Conservation (phyloP, 2,888 invertebrate genomes). For the Charanyca ferruginea region DNA sequence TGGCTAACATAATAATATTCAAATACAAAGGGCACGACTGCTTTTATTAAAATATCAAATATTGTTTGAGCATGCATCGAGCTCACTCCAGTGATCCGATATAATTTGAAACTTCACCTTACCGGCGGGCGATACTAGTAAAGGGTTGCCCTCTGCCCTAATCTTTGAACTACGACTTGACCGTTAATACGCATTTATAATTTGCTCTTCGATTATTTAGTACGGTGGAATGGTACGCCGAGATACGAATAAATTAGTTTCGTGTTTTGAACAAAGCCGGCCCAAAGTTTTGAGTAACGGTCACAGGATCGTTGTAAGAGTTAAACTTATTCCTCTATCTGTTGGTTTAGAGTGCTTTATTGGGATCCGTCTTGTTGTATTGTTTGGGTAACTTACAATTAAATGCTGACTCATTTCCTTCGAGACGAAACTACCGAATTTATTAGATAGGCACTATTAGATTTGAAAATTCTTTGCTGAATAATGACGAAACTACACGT, state of each 20-base stretch:
- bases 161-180: constrained; percentile 91
- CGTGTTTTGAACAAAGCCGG: constrained; percentile 89
- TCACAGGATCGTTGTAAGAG: constrained; percentile 86
- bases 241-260: constrained; percentile 91
- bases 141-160: constrained; percentile 90
- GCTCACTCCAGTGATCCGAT: constrained; percentile 77
- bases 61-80: constrained; percentile 83
- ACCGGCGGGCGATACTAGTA: constrained; percentile 77
- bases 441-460: constrained; percentile 6
- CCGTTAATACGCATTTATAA: constrained; percentile 91
- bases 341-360: constrained; percentile 76
- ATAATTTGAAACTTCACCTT: constrained; percentile 87
- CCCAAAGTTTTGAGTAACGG: constrained; percentile 89
- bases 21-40: constrained; percentile 72
- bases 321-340: constrained; percentile 82
- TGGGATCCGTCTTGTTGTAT: constrained; percentile 79
- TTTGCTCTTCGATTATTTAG: constrained; percentile 90
- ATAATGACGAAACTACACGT: background rate
- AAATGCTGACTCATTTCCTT: constrained; percentile 65
- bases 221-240: constrained; percentile 83
- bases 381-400: constrained; percentile 75
- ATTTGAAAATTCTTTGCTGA: constrained; percentile 1
- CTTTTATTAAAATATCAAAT: constrained; percentile 82
- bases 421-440: constrained; percentile 18
- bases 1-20: constrained; percentile 56